phyloP scores from a whole-genome alignment of 2,113 vertebrate genomes.

The Oreocharis arfaki region DNA sequence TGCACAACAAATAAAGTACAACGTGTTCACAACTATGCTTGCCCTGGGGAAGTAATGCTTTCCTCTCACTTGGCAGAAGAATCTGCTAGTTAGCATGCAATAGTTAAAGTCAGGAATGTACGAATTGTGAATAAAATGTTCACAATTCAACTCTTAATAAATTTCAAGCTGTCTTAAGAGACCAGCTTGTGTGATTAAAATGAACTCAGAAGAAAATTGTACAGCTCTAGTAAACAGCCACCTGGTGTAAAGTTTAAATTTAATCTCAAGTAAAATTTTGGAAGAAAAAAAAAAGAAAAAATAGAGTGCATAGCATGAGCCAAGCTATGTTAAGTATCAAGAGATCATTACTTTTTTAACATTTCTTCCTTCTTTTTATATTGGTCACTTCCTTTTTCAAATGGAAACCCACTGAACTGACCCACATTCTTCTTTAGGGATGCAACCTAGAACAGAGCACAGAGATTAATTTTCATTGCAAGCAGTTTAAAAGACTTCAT shows the following conservation, averaged over 20 bases:
- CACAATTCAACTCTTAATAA: neutral
- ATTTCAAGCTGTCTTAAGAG: neutral
- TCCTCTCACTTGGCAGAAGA: neutral
- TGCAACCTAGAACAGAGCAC: conserved; percentile 74
- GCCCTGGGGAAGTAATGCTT: neutral
- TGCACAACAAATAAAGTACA: neutral
- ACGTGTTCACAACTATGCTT: neutral
- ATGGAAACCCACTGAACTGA: conserved; percentile 91
- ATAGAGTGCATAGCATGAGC: neutral
- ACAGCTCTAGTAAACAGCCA: neutral
- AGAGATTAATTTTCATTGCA: neutral
- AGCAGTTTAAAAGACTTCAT: neutral
- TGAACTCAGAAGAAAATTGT: neutral
- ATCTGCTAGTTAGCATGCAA: neutral
- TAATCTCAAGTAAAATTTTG: neutral
- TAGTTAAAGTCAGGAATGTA: neutral
- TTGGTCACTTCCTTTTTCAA: conserved; percentile 84
- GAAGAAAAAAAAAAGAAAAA: neutral
- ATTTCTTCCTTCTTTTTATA: conserved; percentile 90
- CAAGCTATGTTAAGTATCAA: neutral
- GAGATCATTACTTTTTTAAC: conserved; percentile 82
- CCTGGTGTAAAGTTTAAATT: neutral
- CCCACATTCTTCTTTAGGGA: conserved; percentile 92
- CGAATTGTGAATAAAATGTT: neutral
- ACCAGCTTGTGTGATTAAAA: neutral